These are phyloP conservation scores for Sceloporus undulatus DNA, from an alignment of 2,113 vertebrate species.

Conservation along the genomic window DNA sequence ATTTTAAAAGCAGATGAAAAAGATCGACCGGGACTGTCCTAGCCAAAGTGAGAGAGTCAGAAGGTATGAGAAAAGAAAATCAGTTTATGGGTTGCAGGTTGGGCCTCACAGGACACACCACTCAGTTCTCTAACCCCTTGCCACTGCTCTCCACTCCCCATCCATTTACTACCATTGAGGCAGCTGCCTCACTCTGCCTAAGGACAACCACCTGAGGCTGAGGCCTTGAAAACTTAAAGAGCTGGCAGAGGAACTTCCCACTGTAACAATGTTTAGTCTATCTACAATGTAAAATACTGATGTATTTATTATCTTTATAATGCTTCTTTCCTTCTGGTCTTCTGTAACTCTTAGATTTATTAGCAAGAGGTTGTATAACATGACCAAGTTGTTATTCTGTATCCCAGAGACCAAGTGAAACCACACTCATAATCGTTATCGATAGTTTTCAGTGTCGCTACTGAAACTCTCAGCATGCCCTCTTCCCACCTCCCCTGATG, in stretches of 20 bases:
- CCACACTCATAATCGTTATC: not conserved
- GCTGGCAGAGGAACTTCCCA: not conserved
- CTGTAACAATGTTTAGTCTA: not conserved
- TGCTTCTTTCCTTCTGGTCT: not conserved
- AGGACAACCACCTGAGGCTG: too few species aligned
- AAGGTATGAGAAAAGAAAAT: too few species aligned
- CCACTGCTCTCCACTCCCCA: too few species aligned
- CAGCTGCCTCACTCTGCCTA: too few species aligned
- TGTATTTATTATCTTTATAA: not conserved
- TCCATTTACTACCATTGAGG: too few species aligned
- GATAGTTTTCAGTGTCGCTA: not conserved
- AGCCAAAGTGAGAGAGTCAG: too few species aligned
- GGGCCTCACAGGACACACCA: too few species aligned
- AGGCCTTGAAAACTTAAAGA: not conserved
- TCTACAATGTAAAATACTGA: constrained; percentile 1
- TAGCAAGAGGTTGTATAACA: not conserved
- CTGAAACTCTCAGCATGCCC: not conserved
- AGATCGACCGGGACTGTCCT: too few species aligned
- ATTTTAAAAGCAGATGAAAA: too few species aligned
- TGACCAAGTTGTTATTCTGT: not conserved
- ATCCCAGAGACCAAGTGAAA: not conserved
- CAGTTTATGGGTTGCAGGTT: too few species aligned
- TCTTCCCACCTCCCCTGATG: not conserved
- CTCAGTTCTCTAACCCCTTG: too few species aligned
- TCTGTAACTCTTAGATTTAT: not conserved